phyloP scores from a whole-genome alignment of 2,113 vertebrate genomes.

The Proteles cristata region DNA sequence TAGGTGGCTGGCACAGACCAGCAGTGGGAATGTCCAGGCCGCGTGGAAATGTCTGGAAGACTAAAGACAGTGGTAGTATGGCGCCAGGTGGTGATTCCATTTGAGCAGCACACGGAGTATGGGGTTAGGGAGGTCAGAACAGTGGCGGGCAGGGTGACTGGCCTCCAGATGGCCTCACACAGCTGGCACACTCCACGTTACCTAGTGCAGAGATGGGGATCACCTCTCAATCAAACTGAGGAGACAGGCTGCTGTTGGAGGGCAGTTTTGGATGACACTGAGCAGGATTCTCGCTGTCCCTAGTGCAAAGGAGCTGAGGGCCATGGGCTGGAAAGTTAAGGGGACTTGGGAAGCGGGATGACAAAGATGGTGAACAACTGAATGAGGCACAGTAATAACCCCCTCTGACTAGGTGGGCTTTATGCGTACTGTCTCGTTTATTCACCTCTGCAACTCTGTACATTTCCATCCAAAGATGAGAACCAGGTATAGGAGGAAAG shows the following conservation, averaged over 20 bases:
- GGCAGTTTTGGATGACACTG: background rate
- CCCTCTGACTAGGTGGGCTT: fast-evolving
- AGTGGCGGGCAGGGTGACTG: background rate
- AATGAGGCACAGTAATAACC: background rate
- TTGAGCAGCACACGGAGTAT: background rate
- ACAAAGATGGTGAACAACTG: background rate
- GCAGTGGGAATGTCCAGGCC: background rate
- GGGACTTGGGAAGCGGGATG: background rate
- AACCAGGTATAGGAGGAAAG: background rate
- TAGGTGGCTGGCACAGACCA: background rate
- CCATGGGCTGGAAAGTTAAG: background rate
- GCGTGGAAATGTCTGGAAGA: background rate
- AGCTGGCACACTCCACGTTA: background rate
- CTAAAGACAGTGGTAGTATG: background rate
- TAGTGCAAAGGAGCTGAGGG: background rate
- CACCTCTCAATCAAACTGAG: background rate
- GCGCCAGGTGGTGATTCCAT: fast-evolving
- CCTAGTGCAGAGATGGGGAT: background rate
- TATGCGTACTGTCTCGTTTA: background rate
- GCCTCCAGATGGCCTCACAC: background rate
- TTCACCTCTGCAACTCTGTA: too few relatives aligned
- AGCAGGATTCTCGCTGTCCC: background rate
- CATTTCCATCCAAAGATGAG: background rate
- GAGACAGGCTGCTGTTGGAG: background rate
- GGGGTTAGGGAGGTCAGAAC: background rate